phyloP scores from a whole-genome alignment of 2,888 invertebrate species.

The Labia minor region DNA sequence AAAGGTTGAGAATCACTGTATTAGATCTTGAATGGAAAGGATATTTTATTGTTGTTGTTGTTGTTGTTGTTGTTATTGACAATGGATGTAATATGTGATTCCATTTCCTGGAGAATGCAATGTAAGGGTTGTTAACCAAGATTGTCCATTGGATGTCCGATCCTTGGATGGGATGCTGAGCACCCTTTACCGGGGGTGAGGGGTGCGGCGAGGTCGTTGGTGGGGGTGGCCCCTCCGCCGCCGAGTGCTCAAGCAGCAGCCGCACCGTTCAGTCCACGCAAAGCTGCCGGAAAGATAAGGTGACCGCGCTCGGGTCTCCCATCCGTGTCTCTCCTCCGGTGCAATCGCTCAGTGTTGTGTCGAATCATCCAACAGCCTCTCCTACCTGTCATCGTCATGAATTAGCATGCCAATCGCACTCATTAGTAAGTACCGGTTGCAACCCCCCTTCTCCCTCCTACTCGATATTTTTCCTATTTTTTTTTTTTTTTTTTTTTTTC shows the following conservation, averaged over 20 bases:
- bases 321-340: background rate
- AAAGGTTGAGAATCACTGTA: too few species aligned
- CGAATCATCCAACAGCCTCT: background rate
- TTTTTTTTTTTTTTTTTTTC: background rate
- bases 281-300: constrained; percentile 1
- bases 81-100: too few species aligned
- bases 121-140: too few species aligned
- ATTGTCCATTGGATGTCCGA: too few species aligned
- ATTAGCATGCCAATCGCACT: background rate
- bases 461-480: too few species aligned
- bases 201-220: background rate
- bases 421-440: background rate
- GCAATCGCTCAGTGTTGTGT: background rate
- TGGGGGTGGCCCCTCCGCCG: background rate
- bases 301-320: background rate
- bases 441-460: too few species aligned
- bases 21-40: too few species aligned
- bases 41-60: too few species aligned
- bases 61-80: too few species aligned
- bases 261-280: background rate
- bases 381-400: background rate
- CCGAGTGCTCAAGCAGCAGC: background rate
- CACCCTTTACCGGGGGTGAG: background rate
- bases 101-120: too few species aligned
- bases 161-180: too few species aligned